Base-by-base conservation (phyloP, 1,140 invertebrate genomes). In the Drosophila tani region DNA sequence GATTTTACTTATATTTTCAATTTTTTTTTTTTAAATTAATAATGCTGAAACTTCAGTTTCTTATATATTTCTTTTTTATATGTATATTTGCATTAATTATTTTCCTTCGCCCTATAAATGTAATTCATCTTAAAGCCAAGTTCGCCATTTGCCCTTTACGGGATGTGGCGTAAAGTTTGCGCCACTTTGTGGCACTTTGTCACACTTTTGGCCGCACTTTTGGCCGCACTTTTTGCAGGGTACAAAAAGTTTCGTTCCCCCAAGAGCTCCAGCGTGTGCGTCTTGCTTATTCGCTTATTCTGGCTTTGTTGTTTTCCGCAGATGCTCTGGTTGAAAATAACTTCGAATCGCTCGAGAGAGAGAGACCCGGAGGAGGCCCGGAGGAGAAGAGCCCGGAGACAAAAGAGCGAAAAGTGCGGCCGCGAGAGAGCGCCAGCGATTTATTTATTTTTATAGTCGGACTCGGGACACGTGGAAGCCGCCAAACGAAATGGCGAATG, bases 401-500 rank as follows among this genome's bases (percentile, higher is more conserved):
- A 29, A 29, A 29, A 29, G 32, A 57, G 35, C 8, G n/a, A 27
- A n/a, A 21, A 29, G 27, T 29, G 27, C 27, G 27, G 32, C 32
- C 32, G 27, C 35, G 14, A 17, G 32, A 14, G 35, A 51, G 49
- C 38, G 46, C 49, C 40, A 49, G 75, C 64, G 66, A 43, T 76
- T 86, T 79, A 64, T 88, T 87, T 88, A 88, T 87, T 87, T 87
- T 81, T 81, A 84, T 83, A 88, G 75, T 76, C 77, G 53, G 83
- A 77, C 76, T 75, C 77, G 35, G 62, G 74, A 76, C 73, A 76
- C 74, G 74, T 76, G 73, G 74, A 65, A 55, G 27, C 47, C 63
- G 75, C 74, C 75, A 57, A 55, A 27, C 74, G 56, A 55, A 77
- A 66, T 77, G 75, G 64, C 74, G 17, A 73, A 73, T 59, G 68